Evolutionary conservation across 2,113 vertebrate species (phyloP), one percentile per base, ranked within the genome.

Genomic region (Motacilla tschutschensis): DNA sequence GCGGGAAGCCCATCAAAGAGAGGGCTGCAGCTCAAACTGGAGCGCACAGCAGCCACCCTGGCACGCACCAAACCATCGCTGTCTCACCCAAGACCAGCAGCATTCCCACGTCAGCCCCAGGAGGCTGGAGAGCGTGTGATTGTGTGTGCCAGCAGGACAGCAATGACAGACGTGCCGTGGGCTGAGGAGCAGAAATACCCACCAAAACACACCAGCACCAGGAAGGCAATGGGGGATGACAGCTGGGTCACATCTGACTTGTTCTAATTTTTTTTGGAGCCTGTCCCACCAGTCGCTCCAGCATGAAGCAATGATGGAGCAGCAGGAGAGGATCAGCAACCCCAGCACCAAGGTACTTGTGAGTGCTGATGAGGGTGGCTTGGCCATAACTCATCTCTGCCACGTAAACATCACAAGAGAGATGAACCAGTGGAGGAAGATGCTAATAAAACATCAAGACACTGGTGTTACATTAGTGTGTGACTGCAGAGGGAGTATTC

Each of bases 141-240:
- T 47, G 9, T 18, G 31, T 38, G 59, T 1, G 0, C 54, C 85
- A 67, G 24, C 16, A 35, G 57, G 8, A 31, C 54, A 7, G 33
- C 0, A 0, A 21, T 7, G 28, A 55, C 41, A 35, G n/a, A n/a
- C 0, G 0, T 5, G 16, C 33, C 11, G 1, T 1, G 53, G 60
- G 12, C 21, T 53, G 2, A 33, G 4, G 7, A 72, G 13, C 54
- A 84, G 58, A 60, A 86, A 87, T 10, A 73, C 5, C 46, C 54
- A 79, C 59, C 46, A 36, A 53, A 69, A 48, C 26, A 60, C 19
- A 51, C 5, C 44, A 86, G 33, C 29, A 31, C 3, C 26, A 59
- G 59, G 6, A 19, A 71, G 29, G 46, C 35, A 41, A 10, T 3
- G 15, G 7, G 15, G 21, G 6, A 38, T 21, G 35, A 41, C 55